Conservation (phyloP, 2,797 vertebrate genomes). For the Scolopax bukidnonensis region DNA sequence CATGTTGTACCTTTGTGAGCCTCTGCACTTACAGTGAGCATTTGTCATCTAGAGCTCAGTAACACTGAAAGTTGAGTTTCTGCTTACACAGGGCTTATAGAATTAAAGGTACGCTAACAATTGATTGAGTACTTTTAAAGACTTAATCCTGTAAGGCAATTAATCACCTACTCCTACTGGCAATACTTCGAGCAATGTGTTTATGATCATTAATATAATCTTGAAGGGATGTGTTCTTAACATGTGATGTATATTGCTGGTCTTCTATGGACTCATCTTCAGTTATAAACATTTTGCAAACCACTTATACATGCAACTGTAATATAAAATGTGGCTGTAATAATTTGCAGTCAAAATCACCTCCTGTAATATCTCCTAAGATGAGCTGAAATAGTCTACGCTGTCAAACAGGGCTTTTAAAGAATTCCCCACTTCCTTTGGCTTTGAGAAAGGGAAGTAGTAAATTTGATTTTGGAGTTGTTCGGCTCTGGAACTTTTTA, state of each 20-base stretch:
- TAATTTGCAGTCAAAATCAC: neutral
- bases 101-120: neutral
- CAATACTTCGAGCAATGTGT: neutral
- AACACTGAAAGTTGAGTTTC: accelerated
- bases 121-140: neutral
- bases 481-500: slow-evolving; percentile 15
- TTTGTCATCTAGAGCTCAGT: neutral
- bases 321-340: neutral
- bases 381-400: neutral
- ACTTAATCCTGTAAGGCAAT: neutral
- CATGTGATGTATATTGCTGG: neutral
- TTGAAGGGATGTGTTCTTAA: neutral
- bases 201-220: neutral
- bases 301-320: neutral
- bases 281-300: neutral
- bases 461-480: slow-evolving; percentile 57
- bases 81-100: neutral
- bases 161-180: neutral
- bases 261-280: neutral
- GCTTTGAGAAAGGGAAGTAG: slow-evolving; percentile 52
- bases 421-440: slow-evolving; percentile 36
- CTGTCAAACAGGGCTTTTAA: slow-evolving; percentile 9
- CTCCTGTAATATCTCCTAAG: neutral
- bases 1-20: neutral
- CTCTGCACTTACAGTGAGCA: neutral